Evolutionary conservation across 2,113 vertebrate species (phyloP).

Genomic region (Pteropus alecto): DNA sequence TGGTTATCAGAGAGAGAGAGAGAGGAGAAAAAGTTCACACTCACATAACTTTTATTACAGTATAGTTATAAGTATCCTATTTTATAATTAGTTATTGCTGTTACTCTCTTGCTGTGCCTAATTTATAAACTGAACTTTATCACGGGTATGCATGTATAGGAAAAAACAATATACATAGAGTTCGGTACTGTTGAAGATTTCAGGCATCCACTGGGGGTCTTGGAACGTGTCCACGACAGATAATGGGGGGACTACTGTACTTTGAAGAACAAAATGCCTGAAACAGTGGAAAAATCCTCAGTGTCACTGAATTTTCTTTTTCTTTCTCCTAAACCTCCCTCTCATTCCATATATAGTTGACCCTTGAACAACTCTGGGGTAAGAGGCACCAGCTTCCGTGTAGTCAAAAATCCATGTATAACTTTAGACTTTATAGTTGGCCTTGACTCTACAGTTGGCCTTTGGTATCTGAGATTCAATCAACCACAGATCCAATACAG

Average conservation of each 20-base stretch:
- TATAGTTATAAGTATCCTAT: not conserved
- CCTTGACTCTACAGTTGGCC: not conserved
- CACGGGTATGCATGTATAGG: not conserved
- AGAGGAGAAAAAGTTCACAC: not conserved
- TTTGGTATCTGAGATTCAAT: not conserved
- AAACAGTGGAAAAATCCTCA: not conserved
- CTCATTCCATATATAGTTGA: not conserved
- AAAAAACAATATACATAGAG: not conserved
- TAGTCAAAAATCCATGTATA: not conserved
- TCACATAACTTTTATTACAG: not conserved
- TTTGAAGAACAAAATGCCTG: not conserved
- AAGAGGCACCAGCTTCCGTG: too few species aligned
- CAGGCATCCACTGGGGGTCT: not conserved
- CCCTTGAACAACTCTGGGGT: not conserved
- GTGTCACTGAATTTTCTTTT: not conserved
- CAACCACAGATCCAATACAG: not conserved
- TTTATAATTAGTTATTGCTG: not conserved
- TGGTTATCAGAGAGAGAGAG: not conserved
- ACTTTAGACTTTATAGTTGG: not conserved
- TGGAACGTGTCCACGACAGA: not conserved
- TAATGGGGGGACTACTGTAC: not conserved
- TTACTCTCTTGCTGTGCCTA: not conserved
- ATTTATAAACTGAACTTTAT: not conserved
- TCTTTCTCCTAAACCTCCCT: not conserved
- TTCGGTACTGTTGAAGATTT: not conserved